These are phyloP conservation scores for Loxodonta africana DNA, from an alignment of 2,113 vertebrate species.

Conservation along the genomic window DNA sequence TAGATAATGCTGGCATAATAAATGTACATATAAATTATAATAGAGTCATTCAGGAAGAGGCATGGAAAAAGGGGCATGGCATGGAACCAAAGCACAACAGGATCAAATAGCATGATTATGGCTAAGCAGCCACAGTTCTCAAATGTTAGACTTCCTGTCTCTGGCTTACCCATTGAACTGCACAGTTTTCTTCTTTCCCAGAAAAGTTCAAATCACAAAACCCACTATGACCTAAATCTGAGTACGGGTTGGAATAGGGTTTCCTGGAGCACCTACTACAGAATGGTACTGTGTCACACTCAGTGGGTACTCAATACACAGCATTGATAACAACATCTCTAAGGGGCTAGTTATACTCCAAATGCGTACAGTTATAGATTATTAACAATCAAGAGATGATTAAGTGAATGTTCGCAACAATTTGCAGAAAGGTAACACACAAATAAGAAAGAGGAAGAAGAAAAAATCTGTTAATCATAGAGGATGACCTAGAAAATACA, in stretches of 20 bases:
- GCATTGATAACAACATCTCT: neutral
- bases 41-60: neutral
- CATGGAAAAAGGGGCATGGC: neutral
- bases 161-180: neutral
- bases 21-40: neutral
- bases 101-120: neutral
- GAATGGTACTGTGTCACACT: neutral
- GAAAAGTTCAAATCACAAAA: neutral
- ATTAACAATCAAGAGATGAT: slow-evolving; percentile 10
- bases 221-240: neutral
- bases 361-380: neutral
- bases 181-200: neutral
- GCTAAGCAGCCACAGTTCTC: neutral
- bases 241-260: neutral
- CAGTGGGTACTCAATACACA: neutral
- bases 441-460: slow-evolving; percentile 7
- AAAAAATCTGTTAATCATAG: slow-evolving; percentile 18
- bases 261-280: neutral
- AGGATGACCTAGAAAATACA: slow-evolving; percentile 68
- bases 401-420: neutral
- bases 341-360: neutral
- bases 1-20: neutral
- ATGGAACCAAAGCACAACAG: neutral
- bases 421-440: slow-evolving; percentile 41
- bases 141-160: neutral